Evolutionary conservation across 2,113 vertebrate species (phyloP).

Genomic region (Ammodytes dubius): DNA sequence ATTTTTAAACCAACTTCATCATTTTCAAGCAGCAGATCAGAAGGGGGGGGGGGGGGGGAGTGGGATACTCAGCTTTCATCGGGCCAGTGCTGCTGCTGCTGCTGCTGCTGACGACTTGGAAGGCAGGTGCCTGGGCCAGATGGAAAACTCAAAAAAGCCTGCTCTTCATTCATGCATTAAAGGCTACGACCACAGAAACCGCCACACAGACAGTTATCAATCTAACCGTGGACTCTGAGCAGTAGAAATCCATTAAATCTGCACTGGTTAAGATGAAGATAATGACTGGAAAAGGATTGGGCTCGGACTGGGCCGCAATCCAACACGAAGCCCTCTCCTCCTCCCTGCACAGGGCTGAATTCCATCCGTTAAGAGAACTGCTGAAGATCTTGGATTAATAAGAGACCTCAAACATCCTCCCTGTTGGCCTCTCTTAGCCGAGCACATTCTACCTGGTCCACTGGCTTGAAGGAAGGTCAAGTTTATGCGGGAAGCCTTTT

Average conservation of each 20-base stretch:
- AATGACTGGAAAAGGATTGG: constrained; percentile 38
- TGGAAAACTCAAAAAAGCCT: constrained; percentile 2
- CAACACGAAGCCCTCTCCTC: constrained; percentile 19
- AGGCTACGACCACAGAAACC: constrained; percentile 24
- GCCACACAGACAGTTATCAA: constrained; percentile 40
- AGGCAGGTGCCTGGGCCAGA: neutral
- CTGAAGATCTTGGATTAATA: constrained; percentile 16
- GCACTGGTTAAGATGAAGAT: constrained; percentile 20
- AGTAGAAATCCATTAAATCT: constrained; percentile 6
- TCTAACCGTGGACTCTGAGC: neutral
- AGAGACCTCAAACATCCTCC: constrained; percentile 18
- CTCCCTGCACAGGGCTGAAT: constrained; percentile 35
- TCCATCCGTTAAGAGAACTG: constrained; percentile 32
- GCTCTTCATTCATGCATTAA: neutral
- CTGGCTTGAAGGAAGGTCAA: neutral
- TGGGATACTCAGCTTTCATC: neutral
- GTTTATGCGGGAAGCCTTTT: neutral
- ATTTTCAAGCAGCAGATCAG: neutral
- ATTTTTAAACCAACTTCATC: neutral
- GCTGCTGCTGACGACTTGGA: neutral
- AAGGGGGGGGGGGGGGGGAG: neutral
- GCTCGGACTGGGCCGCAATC: constrained; percentile 49
- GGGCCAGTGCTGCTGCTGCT: neutral
- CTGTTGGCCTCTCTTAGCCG: neutral
- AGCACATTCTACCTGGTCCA: neutral